Conservation (phyloP, 2,888 invertebrate genomes). For the Cistogaster globosa region DNA sequence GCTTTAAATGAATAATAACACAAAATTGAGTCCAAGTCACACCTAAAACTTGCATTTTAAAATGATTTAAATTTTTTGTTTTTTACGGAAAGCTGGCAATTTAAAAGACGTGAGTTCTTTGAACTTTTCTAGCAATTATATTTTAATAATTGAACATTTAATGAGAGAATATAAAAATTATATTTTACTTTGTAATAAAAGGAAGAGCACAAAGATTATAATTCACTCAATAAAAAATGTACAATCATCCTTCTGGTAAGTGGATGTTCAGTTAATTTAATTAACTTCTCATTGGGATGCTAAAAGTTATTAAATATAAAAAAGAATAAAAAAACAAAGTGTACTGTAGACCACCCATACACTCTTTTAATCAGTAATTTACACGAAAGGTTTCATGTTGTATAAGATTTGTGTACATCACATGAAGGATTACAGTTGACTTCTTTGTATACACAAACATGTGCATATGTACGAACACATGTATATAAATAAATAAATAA, state of each 20-base stretch:
- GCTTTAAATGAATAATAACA: too few species aligned
- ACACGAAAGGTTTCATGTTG: conserved; percentile 33
- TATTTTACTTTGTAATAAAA: background rate
- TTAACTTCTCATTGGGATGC: conserved; percentile 52
- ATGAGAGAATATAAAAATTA: background rate
- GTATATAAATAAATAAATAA: conserved; percentile 13
- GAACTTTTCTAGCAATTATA: too few species aligned
- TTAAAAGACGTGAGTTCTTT: too few species aligned
- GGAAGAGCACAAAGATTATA: background rate
- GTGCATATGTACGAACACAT: background rate
- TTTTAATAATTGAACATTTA: background rate
- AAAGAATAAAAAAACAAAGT: background rate
- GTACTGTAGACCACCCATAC: background rate
- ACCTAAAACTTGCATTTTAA: too few species aligned
- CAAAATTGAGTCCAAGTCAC: too few species aligned
- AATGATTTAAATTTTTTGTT: too few species aligned
- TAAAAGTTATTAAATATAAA: conserved; percentile 15
- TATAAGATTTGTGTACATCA: conserved; percentile 52
- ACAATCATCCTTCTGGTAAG: background rate
- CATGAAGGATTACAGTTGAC: conserved; percentile 49
- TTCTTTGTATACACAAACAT: conserved; percentile 21
- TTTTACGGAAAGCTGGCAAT: too few species aligned
- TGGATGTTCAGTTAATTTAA: conserved; percentile 53
- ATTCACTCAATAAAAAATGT: background rate
- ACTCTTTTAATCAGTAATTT: conserved; percentile 1